Evolutionary conservation across 2,888 invertebrate genomes (phyloP).

Genomic region (Drosophila neonasuta): DNA sequence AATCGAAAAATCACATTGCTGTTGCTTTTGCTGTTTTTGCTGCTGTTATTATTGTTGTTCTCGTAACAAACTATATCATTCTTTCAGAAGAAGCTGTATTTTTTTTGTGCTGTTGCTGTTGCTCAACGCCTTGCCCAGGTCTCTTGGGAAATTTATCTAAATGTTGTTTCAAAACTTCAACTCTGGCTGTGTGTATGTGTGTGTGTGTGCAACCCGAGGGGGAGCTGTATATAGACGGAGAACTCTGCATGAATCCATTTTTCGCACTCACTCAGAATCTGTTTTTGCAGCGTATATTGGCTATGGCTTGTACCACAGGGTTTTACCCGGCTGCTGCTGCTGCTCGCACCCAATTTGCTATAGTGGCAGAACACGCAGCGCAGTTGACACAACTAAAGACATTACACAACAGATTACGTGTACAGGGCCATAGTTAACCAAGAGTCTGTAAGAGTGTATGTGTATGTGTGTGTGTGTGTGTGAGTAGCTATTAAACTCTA

Average conservation of each 20-base stretch:
- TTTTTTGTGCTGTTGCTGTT: constrained; percentile 7
- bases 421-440: constrained; percentile 46
- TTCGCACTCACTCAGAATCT: constrained; percentile 72
- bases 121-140: constrained; percentile 35
- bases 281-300: constrained; percentile 55
- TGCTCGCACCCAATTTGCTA: constrained; percentile 3
- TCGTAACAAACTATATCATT: constrained; percentile 51
- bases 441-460: constrained; percentile 14
- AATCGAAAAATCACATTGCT: constrained; percentile 19
- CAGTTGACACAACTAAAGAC: constrained; percentile 80
- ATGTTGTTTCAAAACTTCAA: constrained; percentile 79
- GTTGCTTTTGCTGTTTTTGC: constrained; percentile 18
- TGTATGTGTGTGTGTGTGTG: constrained; percentile 13
- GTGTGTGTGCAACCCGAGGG: neutral
- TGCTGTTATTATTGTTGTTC: constrained; percentile 17
- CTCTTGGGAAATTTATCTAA: constrained; percentile 79
- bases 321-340: neutral
- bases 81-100: constrained; percentile 24
- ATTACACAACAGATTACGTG: constrained; percentile 80
- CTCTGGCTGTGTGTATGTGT: constrained; percentile 32
- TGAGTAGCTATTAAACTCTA: constrained; percentile 60
- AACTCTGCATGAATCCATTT: constrained; percentile 50
- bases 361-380: constrained; percentile 45
- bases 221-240: neutral
- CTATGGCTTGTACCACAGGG: constrained; percentile 12